Evolutionary conservation across 1,140 invertebrate species (phyloP).

Genomic region (Cherax destructor): DNA sequence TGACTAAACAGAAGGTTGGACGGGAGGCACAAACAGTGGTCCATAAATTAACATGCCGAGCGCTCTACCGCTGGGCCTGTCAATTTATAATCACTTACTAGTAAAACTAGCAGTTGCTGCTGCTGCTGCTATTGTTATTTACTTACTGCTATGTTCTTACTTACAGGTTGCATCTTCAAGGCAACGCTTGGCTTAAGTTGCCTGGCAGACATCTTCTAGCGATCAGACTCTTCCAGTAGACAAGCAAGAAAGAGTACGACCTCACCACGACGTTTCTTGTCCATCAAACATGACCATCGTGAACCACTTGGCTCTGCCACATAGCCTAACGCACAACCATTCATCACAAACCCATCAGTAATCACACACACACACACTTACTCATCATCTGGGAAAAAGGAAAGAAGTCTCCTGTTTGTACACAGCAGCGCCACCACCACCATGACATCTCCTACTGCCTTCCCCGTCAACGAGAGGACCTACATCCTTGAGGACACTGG

Average conservation of each 20-base stretch:
- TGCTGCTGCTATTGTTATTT: not conserved
- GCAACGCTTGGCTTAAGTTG: too few species aligned
- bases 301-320: not conserved
- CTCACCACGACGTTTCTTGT: not conserved
- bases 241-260: not conserved
- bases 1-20: too few species aligned
- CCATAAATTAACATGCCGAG: not conserved
- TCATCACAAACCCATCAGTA: not conserved
- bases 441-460: not conserved
- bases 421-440: not conserved
- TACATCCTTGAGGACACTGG: conserved; percentile 11
- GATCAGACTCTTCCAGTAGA: not conserved
- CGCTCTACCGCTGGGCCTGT: not conserved
- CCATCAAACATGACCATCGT: not conserved
- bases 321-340: not conserved
- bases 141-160: not conserved
- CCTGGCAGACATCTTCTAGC: not conserved
- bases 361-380: too few species aligned
- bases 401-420: too few species aligned
- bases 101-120: too few species aligned
- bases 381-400: too few species aligned
- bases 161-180: not conserved
- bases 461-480: conserved; percentile 23
- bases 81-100: not conserved
- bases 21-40: not conserved